phyloP scores from a whole-genome alignment of 35 echinoderm and acorn worm species.

The Apostichopus japonicus region DNA sequence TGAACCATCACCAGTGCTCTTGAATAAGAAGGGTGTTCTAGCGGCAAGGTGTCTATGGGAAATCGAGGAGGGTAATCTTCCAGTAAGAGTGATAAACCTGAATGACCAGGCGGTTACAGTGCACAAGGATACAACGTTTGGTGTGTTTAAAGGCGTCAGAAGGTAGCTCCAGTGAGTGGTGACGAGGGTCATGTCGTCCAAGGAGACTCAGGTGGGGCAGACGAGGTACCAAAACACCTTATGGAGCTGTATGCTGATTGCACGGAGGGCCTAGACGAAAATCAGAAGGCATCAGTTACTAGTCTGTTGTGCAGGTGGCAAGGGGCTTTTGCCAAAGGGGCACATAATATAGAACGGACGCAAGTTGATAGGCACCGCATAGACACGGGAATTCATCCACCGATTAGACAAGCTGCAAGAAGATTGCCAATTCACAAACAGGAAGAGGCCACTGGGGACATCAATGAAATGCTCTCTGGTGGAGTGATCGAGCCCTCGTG shows the following conservation, averaged over 20 bases:
- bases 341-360: slow-evolving; percentile 9
- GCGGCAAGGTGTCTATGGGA: background rate
- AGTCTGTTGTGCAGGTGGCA: slow-evolving; percentile 2
- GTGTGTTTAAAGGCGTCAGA: background rate
- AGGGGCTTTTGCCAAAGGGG: background rate
- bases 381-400: too few relatives aligned
- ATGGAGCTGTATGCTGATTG: slow-evolving; percentile 18
- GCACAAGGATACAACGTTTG: too few relatives aligned
- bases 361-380: too few relatives aligned
- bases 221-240: slow-evolving; percentile 20
- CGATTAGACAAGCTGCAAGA: too few relatives aligned
- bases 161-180: background rate
- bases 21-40: background rate
- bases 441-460: slow-evolving; percentile 21
- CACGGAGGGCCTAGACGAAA: background rate
- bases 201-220: too few relatives aligned
- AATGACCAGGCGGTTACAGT: slow-evolving; percentile 41
- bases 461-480: too few relatives aligned
- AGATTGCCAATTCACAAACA: slow-evolving; percentile 24
- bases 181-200: background rate
- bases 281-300: background rate
- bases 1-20: slow-evolving; percentile 19
- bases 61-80: background rate
- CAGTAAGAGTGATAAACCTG: too few relatives aligned
- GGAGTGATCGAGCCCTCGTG: too few relatives aligned